Conservation (phyloP, 1,140 invertebrate genomes). For the Telenomus remus region DNA sequence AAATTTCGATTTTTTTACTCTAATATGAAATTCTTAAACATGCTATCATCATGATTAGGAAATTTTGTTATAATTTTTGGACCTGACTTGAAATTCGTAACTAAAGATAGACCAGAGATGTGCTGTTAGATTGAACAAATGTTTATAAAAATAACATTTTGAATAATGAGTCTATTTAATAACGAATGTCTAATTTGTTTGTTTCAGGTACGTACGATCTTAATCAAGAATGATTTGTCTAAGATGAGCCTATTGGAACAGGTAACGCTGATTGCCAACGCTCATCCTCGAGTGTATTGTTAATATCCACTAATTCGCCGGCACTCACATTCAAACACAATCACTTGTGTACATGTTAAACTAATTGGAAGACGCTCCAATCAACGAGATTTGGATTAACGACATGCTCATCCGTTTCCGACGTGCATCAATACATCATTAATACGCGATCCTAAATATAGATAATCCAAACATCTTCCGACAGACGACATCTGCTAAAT, state of each 20-base stretch:
- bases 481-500: too few species aligned
- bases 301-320: conserved; percentile 20
- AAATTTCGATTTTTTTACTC: too few species aligned
- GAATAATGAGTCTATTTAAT: neutral
- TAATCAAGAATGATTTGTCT: neutral
- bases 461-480: too few species aligned
- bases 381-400: conserved; percentile 23
- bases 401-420: neutral
- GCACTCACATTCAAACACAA: conserved; percentile 1
- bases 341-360: conserved; percentile 8
- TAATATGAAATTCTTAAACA: too few species aligned
- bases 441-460: neutral
- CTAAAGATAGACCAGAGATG: too few species aligned
- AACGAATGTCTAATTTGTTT: conserved; percentile 6
- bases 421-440: conserved; percentile 8
- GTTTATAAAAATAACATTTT: too few species aligned
- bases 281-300: conserved; percentile 32
- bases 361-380: conserved; percentile 15
- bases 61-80: too few species aligned
- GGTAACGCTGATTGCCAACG: conserved; percentile 28
- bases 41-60: too few species aligned
- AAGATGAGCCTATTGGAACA: conserved; percentile 3
- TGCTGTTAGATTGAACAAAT: too few species aligned
- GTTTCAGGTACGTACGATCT: conserved; percentile 26
- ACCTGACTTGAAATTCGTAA: too few species aligned